Evolutionary conservation across 2,797 vertebrate genomes (phyloP).

Genomic region (Tenualosa ilisha): DNA sequence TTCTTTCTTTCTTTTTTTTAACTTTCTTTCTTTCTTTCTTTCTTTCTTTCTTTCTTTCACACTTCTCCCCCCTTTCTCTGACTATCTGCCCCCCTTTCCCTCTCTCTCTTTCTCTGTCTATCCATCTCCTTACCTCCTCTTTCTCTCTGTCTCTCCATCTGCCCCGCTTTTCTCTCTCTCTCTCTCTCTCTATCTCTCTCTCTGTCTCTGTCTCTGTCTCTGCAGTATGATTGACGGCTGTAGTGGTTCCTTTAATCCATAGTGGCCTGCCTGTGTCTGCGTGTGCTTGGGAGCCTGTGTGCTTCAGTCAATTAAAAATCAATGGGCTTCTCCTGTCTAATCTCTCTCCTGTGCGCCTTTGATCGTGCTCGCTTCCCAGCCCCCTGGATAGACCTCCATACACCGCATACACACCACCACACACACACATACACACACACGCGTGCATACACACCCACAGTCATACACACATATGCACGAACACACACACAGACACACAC

Average conservation of each 20-base stretch:
- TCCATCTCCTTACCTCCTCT: slow-evolving; percentile 36
- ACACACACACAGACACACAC: neutral
- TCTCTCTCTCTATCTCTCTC: slow-evolving; percentile 2
- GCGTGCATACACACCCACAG: neutral
- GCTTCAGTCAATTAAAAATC: slow-evolving; percentile 63
- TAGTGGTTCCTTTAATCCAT: slow-evolving; percentile 54
- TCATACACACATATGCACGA: neutral
- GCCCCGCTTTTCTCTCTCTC: no score
- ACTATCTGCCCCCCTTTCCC: neutral
- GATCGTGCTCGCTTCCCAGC: slow-evolving; percentile 57
- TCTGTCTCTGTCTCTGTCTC: neutral
- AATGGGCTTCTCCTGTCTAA: slow-evolving; percentile 63
- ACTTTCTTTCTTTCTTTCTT: no score
- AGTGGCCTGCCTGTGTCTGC: slow-evolving; percentile 19
- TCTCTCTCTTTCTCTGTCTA: no score
- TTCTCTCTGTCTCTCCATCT: slow-evolving; percentile 35
- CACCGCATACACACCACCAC: neutral
- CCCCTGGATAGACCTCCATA: slow-evolving; percentile 45
- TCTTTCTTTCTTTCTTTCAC: neutral
- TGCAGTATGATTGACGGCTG: slow-evolving; percentile 55
- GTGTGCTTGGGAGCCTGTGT: slow-evolving; percentile 41
- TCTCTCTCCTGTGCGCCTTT: slow-evolving; percentile 58
- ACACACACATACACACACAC: neutral
- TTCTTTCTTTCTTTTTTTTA: no score
- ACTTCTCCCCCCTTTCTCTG: no score